Base-by-base conservation (phyloP, 2,113 vertebrate genomes). In the Gallinago undulata region DNA sequence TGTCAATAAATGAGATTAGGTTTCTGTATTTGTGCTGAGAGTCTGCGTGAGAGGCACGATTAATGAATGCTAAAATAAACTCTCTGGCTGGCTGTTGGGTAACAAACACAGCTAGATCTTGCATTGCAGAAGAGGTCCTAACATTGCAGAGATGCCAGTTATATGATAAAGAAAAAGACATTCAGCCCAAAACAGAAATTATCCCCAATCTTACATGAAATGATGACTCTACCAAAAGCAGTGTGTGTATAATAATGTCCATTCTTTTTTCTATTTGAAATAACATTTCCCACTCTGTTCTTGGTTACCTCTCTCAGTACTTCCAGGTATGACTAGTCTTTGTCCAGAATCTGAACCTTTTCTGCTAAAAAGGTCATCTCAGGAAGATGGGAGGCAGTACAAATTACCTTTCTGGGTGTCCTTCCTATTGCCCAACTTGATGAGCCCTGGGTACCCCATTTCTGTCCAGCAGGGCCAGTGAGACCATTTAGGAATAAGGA, bases 1-100 rank as follows among this genome's bases (percentile, higher is more conserved):
- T 96, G 94, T 96, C 95, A 94, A 89, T 94, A 95, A 96, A 84
- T 84, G 82, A 93, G 94, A 95, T 96, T 84, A 94, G 63, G 59
- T 93, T 96, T 97, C 81, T 96, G 84, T 68, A 67, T 78, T 94
- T 95, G 94, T 92, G 82, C 85, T 75, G 86, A 85, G 96, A 84
- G 74, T 56, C 80, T 95, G 62, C 37, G 3, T 97, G 92, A 94
- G 92, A 92, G 63, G 51, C 66, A 87, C 28, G 6, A 68, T 81
- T 91, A 91, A 82, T 87, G 74, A 95, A 94, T 92, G 73, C 77
- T 95, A 81, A 94, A 94, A 89, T 91, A 94, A 94, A 93, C 53
- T 84, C 82, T 84, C 75, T 76, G 45, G n/a, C 53, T 87, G 25
- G 37, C 81, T 92, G 69, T 87, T 93, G 92, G 84, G 89, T 92